Conservation (phyloP, 1,140 invertebrate genomes). For the Drosophila subpulchrella region DNA sequence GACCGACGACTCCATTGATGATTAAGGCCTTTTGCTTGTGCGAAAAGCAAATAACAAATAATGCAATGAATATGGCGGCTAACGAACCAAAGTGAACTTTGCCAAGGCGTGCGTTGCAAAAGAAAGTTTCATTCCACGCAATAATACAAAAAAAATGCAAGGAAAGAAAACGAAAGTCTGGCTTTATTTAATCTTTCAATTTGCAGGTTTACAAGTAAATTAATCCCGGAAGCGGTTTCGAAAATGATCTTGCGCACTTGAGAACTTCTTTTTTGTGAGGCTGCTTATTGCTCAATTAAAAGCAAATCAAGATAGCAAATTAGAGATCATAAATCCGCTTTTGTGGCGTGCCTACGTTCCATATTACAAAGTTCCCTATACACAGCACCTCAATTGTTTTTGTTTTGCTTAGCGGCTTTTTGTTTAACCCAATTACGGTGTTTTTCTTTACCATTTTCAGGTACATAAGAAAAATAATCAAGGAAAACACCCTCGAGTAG, state of each 20-base stretch:
- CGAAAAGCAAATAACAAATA: not conserved
- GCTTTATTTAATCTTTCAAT: not conserved
- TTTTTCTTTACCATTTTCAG: slow-evolving; percentile 2
- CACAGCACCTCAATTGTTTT: not conserved
- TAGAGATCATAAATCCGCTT: slow-evolving; percentile 39
- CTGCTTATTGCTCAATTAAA: slow-evolving; percentile 25
- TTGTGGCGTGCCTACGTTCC: slow-evolving; percentile 19
- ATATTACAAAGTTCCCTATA: slow-evolving; percentile 13
- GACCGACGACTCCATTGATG: slow-evolving; percentile 13
- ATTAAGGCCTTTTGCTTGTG: slow-evolving; percentile 13
- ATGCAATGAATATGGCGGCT: slow-evolving; percentile 6
- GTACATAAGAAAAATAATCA: not conserved
- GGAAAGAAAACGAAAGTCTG: not conserved
- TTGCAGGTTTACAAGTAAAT: not conserved
- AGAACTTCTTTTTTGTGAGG: slow-evolving; percentile 2
- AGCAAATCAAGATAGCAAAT: slow-evolving; percentile 37
- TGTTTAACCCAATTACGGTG: slow-evolving; percentile 28
- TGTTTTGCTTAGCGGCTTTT: slow-evolving; percentile 8
- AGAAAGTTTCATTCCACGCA: slow-evolving; percentile 22
- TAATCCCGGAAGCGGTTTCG: slow-evolving; percentile 8
- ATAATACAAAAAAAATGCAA: slow-evolving; percentile 4
- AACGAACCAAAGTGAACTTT: slow-evolving; percentile 41
- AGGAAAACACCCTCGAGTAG: slow-evolving; percentile 2
- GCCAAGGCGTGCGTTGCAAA: slow-evolving; percentile 9
- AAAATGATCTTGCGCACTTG: slow-evolving; percentile 17